Conservation (phyloP, 2,797 vertebrate species). For the Channa striata region DNA sequence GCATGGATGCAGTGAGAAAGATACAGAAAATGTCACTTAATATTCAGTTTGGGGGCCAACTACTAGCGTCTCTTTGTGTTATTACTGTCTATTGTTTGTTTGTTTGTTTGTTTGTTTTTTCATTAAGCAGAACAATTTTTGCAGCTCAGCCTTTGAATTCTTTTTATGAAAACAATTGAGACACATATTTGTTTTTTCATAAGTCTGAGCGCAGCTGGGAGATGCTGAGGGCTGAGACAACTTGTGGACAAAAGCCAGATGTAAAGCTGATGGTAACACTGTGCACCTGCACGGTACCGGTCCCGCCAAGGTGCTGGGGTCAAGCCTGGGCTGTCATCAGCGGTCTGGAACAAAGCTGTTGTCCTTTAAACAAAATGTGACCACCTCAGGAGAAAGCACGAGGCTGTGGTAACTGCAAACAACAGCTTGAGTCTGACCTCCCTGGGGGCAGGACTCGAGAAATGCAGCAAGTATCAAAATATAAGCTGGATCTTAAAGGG, state of each 20-base stretch:
- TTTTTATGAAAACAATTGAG: constrained; percentile 43
- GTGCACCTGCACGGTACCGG: constrained; percentile 74
- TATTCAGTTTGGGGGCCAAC: constrained; percentile 44
- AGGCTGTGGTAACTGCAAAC: constrained; percentile 52
- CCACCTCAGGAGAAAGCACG: constrained; percentile 72
- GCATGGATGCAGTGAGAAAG: constrained; percentile 64
- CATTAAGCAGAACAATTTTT: constrained; percentile 44
- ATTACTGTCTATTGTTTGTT: constrained; percentile 21
- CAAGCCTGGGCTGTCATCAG: constrained; percentile 51
- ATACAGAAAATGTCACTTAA: constrained; percentile 73
- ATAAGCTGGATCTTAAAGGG: constrained; percentile 60
- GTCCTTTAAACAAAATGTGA: constrained; percentile 63
- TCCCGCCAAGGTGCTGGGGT: constrained; percentile 41
- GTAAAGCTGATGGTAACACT: constrained; percentile 50
- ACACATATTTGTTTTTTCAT: constrained; percentile 37
- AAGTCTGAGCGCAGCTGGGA: background rate
- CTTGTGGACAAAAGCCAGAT: constrained; percentile 49
- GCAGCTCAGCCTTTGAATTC: constrained; percentile 32
- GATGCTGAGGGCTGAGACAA: constrained; percentile 8
- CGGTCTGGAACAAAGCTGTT: constrained; percentile 69
- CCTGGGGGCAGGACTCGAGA: constrained; percentile 41
- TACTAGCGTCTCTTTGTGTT: constrained; percentile 29
- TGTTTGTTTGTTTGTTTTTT: background rate
- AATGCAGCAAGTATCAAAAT: constrained; percentile 58
- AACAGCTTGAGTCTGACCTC: constrained; percentile 68